Conservation (phyloP, 2,797 vertebrate genomes). For the Echiichthys vipera region DNA sequence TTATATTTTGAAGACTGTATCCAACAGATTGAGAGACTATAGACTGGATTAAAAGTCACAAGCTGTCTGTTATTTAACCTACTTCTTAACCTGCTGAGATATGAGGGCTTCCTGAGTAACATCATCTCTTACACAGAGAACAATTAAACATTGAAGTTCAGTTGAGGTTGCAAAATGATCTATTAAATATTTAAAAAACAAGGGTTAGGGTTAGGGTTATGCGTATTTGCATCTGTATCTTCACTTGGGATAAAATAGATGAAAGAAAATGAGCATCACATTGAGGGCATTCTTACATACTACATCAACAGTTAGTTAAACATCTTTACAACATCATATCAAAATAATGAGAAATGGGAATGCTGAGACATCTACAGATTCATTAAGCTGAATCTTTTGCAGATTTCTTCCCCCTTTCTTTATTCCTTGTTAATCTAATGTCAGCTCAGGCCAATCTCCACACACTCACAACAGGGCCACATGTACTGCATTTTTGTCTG, state of each 20-base stretch:
- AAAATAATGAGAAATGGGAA: constrained; percentile 15
- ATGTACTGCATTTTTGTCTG: too few species aligned
- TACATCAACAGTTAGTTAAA: too few species aligned
- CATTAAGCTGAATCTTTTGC: constrained; percentile 15
- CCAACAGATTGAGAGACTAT: too few species aligned
- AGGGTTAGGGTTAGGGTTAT: too few species aligned
- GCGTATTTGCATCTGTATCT: not conserved
- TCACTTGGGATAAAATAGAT: not conserved
- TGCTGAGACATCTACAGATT: not conserved
- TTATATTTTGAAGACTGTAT: too few species aligned
- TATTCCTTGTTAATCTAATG: not conserved
- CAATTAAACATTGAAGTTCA: not conserved
- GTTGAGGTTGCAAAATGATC: not conserved
- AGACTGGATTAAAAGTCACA: not conserved
- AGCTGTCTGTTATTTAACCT: not conserved
- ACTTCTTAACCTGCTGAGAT: not conserved
- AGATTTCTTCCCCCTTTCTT: too few species aligned
- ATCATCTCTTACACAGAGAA: constrained; percentile 8
- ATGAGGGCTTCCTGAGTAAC: not conserved
- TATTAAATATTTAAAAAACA: too few species aligned
- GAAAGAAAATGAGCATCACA: not conserved
- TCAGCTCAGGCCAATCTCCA: not conserved
- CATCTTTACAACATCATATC: constrained; percentile 7
- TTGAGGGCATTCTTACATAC: not conserved
- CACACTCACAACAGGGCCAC: not conserved